These are phyloP conservation scores for Lasioglossum leucozonium DNA, from an alignment of 2,888 invertebrate genomes.

Conservation along the genomic window DNA sequence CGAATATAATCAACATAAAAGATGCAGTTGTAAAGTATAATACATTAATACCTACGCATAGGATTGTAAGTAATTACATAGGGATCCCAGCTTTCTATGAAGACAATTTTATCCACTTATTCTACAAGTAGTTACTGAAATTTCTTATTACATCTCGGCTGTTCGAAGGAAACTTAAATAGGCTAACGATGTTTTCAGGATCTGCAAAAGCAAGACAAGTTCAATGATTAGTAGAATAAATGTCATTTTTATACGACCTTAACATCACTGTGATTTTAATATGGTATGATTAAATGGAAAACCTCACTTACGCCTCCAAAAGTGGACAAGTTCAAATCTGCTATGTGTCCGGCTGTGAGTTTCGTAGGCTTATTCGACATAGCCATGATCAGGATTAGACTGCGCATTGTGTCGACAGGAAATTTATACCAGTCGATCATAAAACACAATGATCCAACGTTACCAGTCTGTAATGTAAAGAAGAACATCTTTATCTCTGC, in stretches of 20 bases:
- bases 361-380: constrained; percentile 73
- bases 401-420: constrained; percentile 55
- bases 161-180: constrained; percentile 47
- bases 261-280: background rate
- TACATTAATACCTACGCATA: background rate
- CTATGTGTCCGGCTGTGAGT: constrained; percentile 76
- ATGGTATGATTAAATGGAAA: background rate
- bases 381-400: constrained; percentile 73
- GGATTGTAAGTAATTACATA: background rate
- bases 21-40: too few relatives aligned
- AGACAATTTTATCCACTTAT: background rate
- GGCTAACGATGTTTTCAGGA: constrained; percentile 60
- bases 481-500: too few relatives aligned
- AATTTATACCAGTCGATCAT: constrained; percentile 71
- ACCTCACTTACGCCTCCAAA: constrained; percentile 58
- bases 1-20: too few relatives aligned
- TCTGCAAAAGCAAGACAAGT: background rate
- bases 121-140: background rate
- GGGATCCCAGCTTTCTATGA: background rate
- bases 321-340: constrained; percentile 71
- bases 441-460: constrained; percentile 61
- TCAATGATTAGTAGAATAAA: background rate
- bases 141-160: constrained; percentile 35
- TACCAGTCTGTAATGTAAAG: constrained; percentile 44
- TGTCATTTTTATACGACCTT: background rate